Base-by-base conservation (phyloP, 2,888 invertebrate species). In the Andrena flavipes region DNA sequence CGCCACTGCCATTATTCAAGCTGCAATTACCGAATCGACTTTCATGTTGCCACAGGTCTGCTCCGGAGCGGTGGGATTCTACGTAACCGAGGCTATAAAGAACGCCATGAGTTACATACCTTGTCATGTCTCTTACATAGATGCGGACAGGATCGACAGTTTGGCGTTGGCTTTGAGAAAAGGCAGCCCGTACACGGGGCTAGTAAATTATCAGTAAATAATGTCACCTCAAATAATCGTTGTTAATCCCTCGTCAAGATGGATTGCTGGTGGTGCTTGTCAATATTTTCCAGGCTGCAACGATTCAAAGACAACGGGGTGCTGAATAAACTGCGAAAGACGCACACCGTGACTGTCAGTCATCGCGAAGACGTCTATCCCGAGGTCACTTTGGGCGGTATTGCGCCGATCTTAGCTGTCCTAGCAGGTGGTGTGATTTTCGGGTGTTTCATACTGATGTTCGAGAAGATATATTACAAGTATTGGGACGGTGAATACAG, bases 281-380 rank as follows among this genome's bases (percentile, higher is more conserved):
- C 20, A 26, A 42, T 54, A 5, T 23, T 49, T 64, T 64, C 42
- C 63, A 92, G 92, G 16, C 80, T 92, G 33, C 90, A 90, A 33
- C 88, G 86, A 62, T 88, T 91, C 67, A 82, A 85, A 30, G 89
- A 91, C 70, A 88, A 84, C 56, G 92, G 92, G 0, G 60, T 92
- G 23, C 23, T 92, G 16, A 79, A 80, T 49, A 90, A 84, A 59
- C 69, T 92, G 63, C 87, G 78, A 6, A 49, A 67, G 0, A 84
- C 70, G 42, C 87, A 85, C 73, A 30, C 82, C 1, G 13, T 59
- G 4, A 73, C 33, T 7, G 23, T 30, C 0, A 35, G 23, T 13
- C 7, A 56, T 7, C n/a, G 6, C 1, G 30, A 69, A 0, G 54
- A 29, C 0, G 16, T 23, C 0, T 84, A 80, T 59, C 42, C 62